phyloP scores from a whole-genome alignment of 2,797 vertebrate species.

The Hypotaenidia okinawae region DNA sequence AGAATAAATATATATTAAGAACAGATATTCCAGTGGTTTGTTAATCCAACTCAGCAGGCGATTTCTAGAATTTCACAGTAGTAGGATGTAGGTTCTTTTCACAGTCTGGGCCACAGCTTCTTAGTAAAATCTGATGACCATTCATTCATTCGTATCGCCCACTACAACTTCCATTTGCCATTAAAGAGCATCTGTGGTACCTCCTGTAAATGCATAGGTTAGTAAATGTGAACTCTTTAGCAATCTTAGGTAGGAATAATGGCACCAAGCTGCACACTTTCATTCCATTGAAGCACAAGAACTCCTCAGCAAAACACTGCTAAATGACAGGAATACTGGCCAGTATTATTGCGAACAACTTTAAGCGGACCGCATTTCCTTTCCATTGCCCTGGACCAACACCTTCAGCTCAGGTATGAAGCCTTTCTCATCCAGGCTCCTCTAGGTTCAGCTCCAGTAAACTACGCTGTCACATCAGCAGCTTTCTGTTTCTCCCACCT shows the following conservation, averaged over 20 bases:
- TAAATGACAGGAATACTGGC: background rate
- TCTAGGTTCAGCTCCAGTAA: background rate
- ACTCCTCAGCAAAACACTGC: background rate
- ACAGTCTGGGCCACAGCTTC: background rate
- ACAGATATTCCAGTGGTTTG: background rate
- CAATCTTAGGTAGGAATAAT: background rate
- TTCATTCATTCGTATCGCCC: background rate
- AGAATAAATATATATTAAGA: background rate
- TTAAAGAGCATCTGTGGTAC: background rate
- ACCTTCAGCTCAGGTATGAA: background rate
- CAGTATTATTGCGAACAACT: background rate
- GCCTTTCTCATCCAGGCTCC: background rate
- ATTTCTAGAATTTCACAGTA: background rate
- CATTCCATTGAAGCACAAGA: background rate
- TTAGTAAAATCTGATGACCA: background rate
- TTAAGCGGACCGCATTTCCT: background rate
- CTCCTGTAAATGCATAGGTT: background rate
- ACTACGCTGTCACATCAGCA: background rate
- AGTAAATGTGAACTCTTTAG: background rate
- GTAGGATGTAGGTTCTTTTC: rapidly evolving
- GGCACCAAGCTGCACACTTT: background rate
- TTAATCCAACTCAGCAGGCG: background rate
- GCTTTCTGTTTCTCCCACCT: background rate
- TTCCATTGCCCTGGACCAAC: background rate
- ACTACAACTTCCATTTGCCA: background rate